Evolutionary conservation across 1,140 invertebrate species (phyloP).

Genomic region (Vollenhovia emeryi): DNA sequence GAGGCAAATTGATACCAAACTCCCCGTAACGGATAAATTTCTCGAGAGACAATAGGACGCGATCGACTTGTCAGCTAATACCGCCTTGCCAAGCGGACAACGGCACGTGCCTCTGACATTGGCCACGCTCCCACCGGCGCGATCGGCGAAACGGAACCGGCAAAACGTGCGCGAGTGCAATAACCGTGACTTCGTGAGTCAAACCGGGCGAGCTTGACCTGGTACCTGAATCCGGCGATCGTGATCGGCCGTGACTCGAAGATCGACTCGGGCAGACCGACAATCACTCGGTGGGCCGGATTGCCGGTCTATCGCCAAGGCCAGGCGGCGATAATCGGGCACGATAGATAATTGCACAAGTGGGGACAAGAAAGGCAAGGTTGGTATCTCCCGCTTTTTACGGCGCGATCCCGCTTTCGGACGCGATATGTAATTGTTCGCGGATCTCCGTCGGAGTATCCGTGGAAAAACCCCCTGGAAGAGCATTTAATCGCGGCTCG

Average conservation of each 20-base stretch:
- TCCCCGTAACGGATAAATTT: not conserved
- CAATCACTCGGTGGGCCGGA: not conserved
- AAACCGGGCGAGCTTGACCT: slow-evolving; percentile 50
- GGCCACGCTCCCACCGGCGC: slow-evolving; percentile 22
- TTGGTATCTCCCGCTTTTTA: not conserved
- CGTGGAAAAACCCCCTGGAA: not conserved
- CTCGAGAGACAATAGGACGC: not conserved
- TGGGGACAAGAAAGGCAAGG: not conserved
- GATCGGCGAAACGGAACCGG: slow-evolving; percentile 47
- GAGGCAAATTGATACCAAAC: not conserved
- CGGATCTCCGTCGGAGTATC: not conserved
- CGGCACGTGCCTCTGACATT: slow-evolving; percentile 22
- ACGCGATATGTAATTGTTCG: not conserved
- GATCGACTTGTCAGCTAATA: not conserved
- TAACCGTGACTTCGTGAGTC: slow-evolving; percentile 49
- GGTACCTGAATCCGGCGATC: slow-evolving; percentile 37
- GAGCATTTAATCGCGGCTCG: not conserved
- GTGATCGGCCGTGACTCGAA: slow-evolving; percentile 12
- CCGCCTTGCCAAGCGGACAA: not conserved
- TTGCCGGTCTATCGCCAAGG: slow-evolving; percentile 4
- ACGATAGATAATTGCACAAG: not conserved
- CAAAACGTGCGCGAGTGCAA: slow-evolving; percentile 28
- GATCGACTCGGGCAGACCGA: not conserved
- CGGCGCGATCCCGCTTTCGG: not conserved
- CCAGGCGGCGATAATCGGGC: not conserved